A percentile compares a stretch with the other conserved stretches of the same genome.
Conservation (phyloP, 2,797 vertebrate genomes). For the Tokudaia muenninki region DNA sequence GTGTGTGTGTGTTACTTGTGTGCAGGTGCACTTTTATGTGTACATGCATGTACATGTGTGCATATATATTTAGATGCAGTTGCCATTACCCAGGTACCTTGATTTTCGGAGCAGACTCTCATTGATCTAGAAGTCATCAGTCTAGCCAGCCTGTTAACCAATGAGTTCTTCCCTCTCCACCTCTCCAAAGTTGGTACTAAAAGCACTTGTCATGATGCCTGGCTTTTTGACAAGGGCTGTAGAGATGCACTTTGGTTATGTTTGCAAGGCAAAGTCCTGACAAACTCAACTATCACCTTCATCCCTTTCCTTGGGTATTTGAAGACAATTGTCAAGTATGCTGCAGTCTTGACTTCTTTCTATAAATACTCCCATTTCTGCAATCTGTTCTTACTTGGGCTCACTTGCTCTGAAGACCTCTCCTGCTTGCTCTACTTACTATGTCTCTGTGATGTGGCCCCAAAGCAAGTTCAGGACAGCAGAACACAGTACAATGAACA, state of each 20-base stretch:
- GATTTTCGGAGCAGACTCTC: neutral
- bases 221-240: neutral
- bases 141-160: neutral
- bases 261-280: neutral
- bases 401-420: neutral
- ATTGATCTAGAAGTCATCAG: neutral
- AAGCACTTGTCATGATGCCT: neutral
- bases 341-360: constrained; percentile 1
- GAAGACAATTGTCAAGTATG: neutral
- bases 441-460: neutral
- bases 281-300: neutral
- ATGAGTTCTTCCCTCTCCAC: neutral
- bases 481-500: neutral
- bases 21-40: neutral
- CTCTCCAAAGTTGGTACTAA: neutral
- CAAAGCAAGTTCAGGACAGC: neutral
- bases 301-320: neutral
- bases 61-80: neutral
- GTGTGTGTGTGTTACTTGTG: neutral
- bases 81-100: neutral
- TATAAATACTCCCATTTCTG: neutral
- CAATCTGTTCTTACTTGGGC: neutral
- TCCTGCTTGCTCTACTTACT: neutral
- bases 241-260: neutral
- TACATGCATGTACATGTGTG: too few relatives aligned